Base-by-base conservation (phyloP, 2,797 vertebrate genomes). In the Semaprochilodus insignis region DNA sequence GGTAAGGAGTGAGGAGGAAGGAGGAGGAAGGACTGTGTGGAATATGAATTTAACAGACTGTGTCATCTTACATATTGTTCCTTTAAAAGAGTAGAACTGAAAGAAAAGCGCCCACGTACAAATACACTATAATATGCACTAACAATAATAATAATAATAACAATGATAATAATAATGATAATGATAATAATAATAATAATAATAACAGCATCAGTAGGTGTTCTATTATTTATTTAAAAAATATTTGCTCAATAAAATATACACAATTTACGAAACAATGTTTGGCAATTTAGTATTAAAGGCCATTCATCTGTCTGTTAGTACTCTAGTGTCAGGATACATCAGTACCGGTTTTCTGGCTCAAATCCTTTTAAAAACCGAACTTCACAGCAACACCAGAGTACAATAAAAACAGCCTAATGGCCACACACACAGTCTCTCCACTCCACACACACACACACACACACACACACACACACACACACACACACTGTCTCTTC, bases 311-410 rank as follows among this genome's bases (percentile, higher is more conserved):
- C 85, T 55, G 89, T 84, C 87, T 62, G 77, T 48, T 80, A 83
- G 87, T 91, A 77, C 87, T 90, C 83, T 87, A 89, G 93, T 93
- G 92, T 95, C 90, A 88, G 77, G 86, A 85, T 89, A 93, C 94
- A 97, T 99, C 98, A 95, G 98, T 97, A 94, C 90, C 96, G 94
- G 95, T 96, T 96, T 94, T 97, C 94, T 97, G 97, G 97, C 93
- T 86, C 71, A 88, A 91, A 90, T 95, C 93, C 98, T 94, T 98
- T 99, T 97, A 96, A 96, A 97, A 98, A 95, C 96, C 95, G 97
- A 94, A 97, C 97, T 94, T 99, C 98, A 99, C 96, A 95, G 92
- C 93, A 95, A 97, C 94, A 95, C 95, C 91, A 85, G 94, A 95
- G 93, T 89, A 92, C 91, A 90, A 90, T 87, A 88, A 90, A 15